Evolutionary conservation across 2,888 invertebrate genomes (phyloP).

Genomic region (Hypsopygia costalis): DNA sequence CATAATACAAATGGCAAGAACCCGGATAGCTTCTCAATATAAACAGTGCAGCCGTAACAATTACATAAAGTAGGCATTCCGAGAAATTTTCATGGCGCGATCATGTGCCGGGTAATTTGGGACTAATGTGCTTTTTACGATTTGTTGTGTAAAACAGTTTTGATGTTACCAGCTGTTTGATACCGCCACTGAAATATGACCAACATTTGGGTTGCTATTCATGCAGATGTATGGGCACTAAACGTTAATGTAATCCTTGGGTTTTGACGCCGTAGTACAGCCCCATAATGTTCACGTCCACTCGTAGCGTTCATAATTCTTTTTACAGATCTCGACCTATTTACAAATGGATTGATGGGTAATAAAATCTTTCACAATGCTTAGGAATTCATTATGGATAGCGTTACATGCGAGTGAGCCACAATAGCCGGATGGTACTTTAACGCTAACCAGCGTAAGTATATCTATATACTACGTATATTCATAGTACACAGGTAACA

Average conservation of each 20-base stretch:
- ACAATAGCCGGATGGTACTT: too few relatives aligned
- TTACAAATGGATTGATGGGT: neutral
- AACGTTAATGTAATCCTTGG: conserved; percentile 10
- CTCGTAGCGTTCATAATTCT: conserved; percentile 1
- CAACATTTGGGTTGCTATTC: neutral
- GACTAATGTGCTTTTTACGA: conserved; percentile 64
- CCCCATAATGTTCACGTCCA: neutral
- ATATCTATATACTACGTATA: too few relatives aligned
- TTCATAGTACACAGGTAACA: too few relatives aligned
- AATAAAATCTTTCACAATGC: too few relatives aligned
- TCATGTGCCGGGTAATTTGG: conserved; percentile 40
- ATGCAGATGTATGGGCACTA: conserved; percentile 5
- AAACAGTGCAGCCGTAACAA: conserved; percentile 10
- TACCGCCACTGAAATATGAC: conserved; percentile 11
- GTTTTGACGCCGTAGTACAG: neutral
- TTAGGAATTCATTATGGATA: too few relatives aligned
- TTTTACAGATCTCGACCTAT: neutral
- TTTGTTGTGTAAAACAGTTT: conserved; percentile 43
- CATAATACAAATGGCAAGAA: neutral
- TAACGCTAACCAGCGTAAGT: too few relatives aligned
- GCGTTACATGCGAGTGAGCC: too few relatives aligned
- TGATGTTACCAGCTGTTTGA: conserved; percentile 47
- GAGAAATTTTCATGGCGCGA: conserved; percentile 31
- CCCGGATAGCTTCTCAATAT: conserved; percentile 7
- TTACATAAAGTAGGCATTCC: conserved; percentile 28